Evolutionary conservation across 2,797 vertebrate genomes (phyloP).

Genomic region (Bradypodion pumilum): DNA sequence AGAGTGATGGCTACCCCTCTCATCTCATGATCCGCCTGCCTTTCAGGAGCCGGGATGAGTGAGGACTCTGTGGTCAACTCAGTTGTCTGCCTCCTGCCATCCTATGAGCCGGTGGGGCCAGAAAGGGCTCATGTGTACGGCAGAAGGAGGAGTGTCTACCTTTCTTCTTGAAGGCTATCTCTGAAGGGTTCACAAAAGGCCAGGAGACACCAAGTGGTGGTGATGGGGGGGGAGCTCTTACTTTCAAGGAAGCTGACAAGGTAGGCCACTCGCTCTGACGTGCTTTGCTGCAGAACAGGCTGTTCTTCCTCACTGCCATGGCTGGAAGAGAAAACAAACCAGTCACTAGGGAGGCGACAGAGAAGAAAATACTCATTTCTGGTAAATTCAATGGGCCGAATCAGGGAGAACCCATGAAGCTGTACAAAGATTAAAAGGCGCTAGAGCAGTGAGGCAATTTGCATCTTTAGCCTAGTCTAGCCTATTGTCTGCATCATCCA

Average conservation of each 20-base stretch:
- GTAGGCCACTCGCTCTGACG: slow-evolving; percentile 74
- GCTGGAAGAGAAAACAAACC: slow-evolving; percentile 64
- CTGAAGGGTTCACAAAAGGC: not conserved
- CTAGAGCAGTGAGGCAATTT: no score
- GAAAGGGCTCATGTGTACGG: no score
- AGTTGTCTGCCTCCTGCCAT: not conserved
- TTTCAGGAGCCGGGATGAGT: no score
- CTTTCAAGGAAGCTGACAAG: slow-evolving; percentile 83
- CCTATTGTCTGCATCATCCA: no score
- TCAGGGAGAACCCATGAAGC: not conserved
- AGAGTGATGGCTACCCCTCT: not conserved
- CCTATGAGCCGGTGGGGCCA: no score
- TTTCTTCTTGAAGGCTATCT: not conserved
- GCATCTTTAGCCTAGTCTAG: not conserved
- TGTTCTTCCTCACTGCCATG: slow-evolving; percentile 73
- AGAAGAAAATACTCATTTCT: no score
- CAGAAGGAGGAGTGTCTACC: no score
- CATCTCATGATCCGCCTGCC: no score
- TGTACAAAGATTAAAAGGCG: not conserved
- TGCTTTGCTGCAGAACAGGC: slow-evolving; percentile 60
- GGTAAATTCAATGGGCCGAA: no score
- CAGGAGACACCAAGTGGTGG: no score
- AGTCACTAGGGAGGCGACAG: accelerated
- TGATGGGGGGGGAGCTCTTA: slow-evolving; percentile 77
- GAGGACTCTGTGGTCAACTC: not conserved